Evolutionary conservation across 2,797 vertebrate species (phyloP), one percentile per base, ranked within the genome.

Genomic region (Chanos chanos): DNA sequence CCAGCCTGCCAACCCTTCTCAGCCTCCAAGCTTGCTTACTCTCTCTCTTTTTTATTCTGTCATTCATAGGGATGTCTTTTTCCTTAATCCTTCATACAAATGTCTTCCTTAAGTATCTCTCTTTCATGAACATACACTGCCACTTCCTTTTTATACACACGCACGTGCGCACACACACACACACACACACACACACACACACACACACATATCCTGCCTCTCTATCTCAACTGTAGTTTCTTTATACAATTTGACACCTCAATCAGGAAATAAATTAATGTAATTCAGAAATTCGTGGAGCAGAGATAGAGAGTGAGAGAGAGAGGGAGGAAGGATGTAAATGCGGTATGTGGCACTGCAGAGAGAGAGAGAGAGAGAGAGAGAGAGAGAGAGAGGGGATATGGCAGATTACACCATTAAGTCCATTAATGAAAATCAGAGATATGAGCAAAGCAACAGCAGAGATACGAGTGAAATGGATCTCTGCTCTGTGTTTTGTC

Each of bases 341-440:
- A 66, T 66, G 63, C 54, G 7, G 37, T n/a, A n/a, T n/a, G n/a
- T 45, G 37, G 55, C 28, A 15, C 60, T 73, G 66, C 62, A 52
- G 68, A 68, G 68, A 56, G 61, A 52, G 43, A 60, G 34, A 57
- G 57, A 34, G 43, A 33, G 30, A 33, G 30, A 33, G 30, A 33
- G 30, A 8, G 30, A 33, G 7, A 33, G 3, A 33, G 4, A 33
- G 30, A 8, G 30, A 8, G 10, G 3, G 34, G n/a, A n/a, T n/a
- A n/a, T n/a, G 34, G 58, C 63, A 66, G 54, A 73, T 73, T 64
- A 64, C 70, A 61, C 45, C 39, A 70, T 66, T 70, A 60, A 73
- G 65, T 57, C 59, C 24, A 40, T 65, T 70, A 67, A 73, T 67
- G 50, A 70, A 70, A 55, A 52, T 59, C 54, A 41, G 22, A 7